phyloP scores from a whole-genome alignment of 1,140 invertebrate species.

The Doryteuthis pealeii region DNA sequence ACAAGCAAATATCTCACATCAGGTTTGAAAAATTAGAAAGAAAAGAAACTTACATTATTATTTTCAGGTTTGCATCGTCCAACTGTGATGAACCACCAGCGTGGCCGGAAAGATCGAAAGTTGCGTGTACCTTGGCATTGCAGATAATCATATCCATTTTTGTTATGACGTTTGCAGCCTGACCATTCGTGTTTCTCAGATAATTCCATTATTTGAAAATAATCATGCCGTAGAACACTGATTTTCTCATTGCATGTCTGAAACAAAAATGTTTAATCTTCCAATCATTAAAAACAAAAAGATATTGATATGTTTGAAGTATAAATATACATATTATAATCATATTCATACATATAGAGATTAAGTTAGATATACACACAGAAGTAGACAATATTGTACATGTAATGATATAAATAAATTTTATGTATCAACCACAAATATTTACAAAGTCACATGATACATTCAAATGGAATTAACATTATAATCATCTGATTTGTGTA shows the following conservation, averaged over 20 bases:
- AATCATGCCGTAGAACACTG: conserved; percentile 13
- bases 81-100: conserved; percentile 65
- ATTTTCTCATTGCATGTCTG: conserved; percentile 28
- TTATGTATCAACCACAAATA: too few species aligned
- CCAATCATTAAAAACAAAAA: too few species aligned
- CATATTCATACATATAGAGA: too few species aligned
- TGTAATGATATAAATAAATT: too few species aligned
- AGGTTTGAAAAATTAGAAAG: not conserved
- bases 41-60: not conserved
- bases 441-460: too few species aligned
- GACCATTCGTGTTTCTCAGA: conserved; percentile 4
- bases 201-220: conserved; percentile 25
- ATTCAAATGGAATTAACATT: too few species aligned
- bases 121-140: conserved; percentile 53
- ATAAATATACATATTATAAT: too few species aligned
- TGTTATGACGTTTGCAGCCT: conserved; percentile 14
- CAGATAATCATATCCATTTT: conserved; percentile 32
- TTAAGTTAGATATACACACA: too few species aligned
- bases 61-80: conserved; percentile 71
- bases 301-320: too few species aligned
- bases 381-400: too few species aligned
- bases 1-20: too few species aligned
- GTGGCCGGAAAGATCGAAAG: conserved; percentile 40
- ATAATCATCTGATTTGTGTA: too few species aligned
- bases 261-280: not conserved